Percentiles rank a stretch among this genome's conserved stretches.
Conservation (phyloP, 1,140 invertebrate genomes). For the Nymphalis io region DNA sequence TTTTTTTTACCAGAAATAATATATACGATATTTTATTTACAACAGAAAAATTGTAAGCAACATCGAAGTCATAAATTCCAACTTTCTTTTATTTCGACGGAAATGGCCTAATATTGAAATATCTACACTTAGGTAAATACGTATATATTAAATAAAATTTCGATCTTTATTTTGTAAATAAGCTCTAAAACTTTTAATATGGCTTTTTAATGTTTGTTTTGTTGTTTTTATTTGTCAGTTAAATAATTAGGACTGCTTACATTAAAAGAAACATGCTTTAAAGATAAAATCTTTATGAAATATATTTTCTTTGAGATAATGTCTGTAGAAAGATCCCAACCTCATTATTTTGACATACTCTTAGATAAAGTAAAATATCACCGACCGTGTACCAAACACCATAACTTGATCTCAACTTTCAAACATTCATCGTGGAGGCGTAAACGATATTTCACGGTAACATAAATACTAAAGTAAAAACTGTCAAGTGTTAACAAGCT, state of each 20-base stretch:
- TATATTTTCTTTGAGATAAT: not conserved
- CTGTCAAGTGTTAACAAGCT: slow-evolving; percentile 12
- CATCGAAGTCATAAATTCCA: not conserved
- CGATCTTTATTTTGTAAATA: not conserved
- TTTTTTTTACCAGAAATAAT: slow-evolving; percentile 14
- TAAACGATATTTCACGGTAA: slow-evolving; percentile 12
- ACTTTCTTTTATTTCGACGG: slow-evolving; percentile 7
- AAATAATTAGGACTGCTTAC: no score
- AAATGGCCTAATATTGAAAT: not conserved
- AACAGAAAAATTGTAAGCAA: slow-evolving; percentile 4
- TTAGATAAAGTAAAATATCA: not conserved
- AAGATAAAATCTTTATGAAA: no score
- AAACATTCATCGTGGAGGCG: slow-evolving; percentile 11
- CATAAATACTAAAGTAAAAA: slow-evolving; percentile 26
- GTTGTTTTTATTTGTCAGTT: no score
- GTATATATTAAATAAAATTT: not conserved
- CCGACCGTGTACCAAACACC: not conserved
- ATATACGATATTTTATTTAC: slow-evolving; percentile 12
- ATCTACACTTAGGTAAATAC: not conserved
- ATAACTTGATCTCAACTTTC: slow-evolving; percentile 14
- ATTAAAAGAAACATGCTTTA: no score
- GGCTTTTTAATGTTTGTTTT: no score
- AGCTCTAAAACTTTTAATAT: not conserved
- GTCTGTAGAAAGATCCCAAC: not conserved
- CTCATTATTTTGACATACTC: slow-evolving; percentile 4